Conservation (phyloP, 2,888 invertebrate species). For the Pachymerium ferrugineum region DNA sequence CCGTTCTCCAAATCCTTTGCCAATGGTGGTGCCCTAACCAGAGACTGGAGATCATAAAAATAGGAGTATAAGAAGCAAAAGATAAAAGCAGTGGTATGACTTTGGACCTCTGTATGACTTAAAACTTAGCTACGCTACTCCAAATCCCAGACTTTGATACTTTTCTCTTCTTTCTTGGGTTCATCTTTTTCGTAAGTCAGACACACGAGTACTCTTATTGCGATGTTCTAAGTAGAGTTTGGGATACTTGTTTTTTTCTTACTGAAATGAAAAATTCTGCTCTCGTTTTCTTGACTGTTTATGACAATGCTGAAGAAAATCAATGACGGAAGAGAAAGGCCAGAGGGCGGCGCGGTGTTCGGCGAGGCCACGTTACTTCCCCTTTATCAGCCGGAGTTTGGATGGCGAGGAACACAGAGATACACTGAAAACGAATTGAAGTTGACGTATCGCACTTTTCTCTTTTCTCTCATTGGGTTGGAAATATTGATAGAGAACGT, state of each 20-base stretch:
- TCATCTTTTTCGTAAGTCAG: no score
- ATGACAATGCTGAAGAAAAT: neutral
- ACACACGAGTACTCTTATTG: no score
- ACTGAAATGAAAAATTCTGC: neutral
- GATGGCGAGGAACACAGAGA: neutral
- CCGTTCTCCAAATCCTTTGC: neutral
- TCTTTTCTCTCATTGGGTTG: neutral
- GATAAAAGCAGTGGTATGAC: neutral
- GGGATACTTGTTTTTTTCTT: neutral
- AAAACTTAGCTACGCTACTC: neutral
- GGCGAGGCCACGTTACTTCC: neutral
- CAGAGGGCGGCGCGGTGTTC: neutral
- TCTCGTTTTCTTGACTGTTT: neutral
- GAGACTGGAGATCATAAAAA: conserved; percentile 4
- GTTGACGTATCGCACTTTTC: neutral
- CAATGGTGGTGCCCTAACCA: conserved; percentile 3
- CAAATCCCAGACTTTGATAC: neutral
- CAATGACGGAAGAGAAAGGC: conserved; percentile 1
- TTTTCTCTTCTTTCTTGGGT: neutral
- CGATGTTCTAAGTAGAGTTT: neutral
- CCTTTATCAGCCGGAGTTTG: neutral
- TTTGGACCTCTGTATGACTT: neutral
- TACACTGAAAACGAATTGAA: conserved; percentile 3
- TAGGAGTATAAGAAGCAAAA: neutral
- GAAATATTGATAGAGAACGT: no score